Evolutionary conservation across 2,113 vertebrate genomes (phyloP).

Genomic region (Malurus alboscapulatus): DNA sequence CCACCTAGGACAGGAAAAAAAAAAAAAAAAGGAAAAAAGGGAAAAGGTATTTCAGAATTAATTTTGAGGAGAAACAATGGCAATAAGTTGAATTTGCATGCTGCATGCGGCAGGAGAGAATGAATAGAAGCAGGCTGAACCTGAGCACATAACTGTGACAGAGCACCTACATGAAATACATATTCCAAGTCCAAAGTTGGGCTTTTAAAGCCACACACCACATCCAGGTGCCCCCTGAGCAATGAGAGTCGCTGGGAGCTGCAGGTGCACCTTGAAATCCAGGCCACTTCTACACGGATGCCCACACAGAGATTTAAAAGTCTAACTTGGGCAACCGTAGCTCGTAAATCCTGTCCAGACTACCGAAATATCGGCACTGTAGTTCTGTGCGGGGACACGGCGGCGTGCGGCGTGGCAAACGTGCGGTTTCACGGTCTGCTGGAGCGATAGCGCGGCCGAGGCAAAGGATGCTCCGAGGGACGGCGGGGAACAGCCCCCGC

Average conservation of each 20-base stretch:
- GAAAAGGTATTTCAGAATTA: not conserved
- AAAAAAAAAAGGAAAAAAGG: no score
- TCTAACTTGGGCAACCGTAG: not conserved
- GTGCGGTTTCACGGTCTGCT: not conserved
- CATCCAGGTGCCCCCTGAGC: not conserved
- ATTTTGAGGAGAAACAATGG: not conserved
- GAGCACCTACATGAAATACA: not conserved
- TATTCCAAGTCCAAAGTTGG: not conserved
- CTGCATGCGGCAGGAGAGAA: not conserved
- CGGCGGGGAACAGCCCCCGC: not conserved
- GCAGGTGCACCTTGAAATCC: not conserved
- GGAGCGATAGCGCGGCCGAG: not conserved
- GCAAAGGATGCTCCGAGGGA: not conserved
- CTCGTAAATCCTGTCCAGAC: not conserved
- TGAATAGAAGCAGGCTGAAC: not conserved
- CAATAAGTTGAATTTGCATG: not conserved
- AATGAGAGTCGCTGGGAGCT: not conserved
- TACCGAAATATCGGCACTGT: not conserved
- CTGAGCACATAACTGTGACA: not conserved
- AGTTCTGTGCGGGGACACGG: not conserved
- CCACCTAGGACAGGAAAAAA: constrained; percentile 81
- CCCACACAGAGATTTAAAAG: not conserved
- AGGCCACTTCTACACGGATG: not conserved
- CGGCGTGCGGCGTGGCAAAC: not conserved
- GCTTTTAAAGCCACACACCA: not conserved